These are phyloP conservation scores for Plectropomus leopardus DNA, from an alignment of 2,113 vertebrate species.

Conservation along the genomic window DNA sequence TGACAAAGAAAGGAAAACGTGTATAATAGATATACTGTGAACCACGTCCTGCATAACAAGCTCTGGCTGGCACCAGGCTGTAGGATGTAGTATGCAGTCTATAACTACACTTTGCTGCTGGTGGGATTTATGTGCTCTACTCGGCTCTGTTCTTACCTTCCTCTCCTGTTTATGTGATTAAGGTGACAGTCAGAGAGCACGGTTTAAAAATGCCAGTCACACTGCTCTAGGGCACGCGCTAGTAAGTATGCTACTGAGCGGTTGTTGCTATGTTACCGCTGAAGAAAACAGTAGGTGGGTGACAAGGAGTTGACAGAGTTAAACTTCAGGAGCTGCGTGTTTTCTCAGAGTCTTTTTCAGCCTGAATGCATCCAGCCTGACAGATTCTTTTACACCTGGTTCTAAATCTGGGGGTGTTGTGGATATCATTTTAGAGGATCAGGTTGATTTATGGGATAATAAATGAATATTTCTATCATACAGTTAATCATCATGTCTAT, in stretches of 20 bases:
- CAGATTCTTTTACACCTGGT: slow-evolving; percentile 16
- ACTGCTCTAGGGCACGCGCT: slow-evolving; percentile 52
- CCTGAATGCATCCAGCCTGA: slow-evolving; percentile 7
- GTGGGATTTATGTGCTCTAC: slow-evolving; percentile 22
- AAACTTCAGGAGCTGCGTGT: slow-evolving; percentile 51
- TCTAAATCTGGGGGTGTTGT: neutral
- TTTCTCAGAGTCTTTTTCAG: slow-evolving; percentile 40
- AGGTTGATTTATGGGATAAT: neutral
- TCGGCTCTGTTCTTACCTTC: slow-evolving; percentile 32
- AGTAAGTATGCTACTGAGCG: slow-evolving; percentile 58
- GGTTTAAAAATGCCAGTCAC: slow-evolving; percentile 70
- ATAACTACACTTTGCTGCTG: neutral
- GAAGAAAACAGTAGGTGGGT: slow-evolving; percentile 45
- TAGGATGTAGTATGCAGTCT: neutral
- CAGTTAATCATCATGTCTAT: neutral
- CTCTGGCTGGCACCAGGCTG: slow-evolving; percentile 20
- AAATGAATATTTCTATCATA: neutral
- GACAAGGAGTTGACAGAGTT: slow-evolving; percentile 65
- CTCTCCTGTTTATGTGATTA: slow-evolving; percentile 67
- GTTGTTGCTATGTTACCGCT: slow-evolving; percentile 70
- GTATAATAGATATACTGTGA: neutral
- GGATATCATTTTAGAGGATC: neutral
- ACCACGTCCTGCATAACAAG: slow-evolving; percentile 28
- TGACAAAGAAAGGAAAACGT: slow-evolving; percentile 36
- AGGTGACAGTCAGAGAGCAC: slow-evolving; percentile 60